A percentile compares a stretch with the other conserved stretches of the same genome.
These are phyloP conservation scores for Trachops cirrhosus DNA, from an alignment of 2,797 vertebrate species.

Conservation along the genomic window DNA sequence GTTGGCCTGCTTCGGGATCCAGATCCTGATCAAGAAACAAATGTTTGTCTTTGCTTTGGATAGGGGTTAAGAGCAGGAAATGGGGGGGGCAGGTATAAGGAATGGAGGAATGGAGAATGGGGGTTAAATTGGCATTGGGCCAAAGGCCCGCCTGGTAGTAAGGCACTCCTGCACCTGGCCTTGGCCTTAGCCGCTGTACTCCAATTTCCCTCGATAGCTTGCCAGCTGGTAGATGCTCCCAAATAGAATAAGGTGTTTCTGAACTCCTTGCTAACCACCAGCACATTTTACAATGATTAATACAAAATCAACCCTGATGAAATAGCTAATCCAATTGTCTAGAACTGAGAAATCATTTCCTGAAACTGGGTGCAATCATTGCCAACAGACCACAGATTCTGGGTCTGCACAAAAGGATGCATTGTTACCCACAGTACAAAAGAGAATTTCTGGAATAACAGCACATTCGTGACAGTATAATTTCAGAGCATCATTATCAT, in stretches of 20 bases:
- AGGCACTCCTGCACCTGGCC: not conserved
- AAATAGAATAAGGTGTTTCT: not conserved
- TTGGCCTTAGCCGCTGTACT: not conserved
- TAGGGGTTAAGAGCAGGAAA: not conserved
- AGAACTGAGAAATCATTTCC: not conserved
- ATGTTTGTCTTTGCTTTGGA: too few relatives aligned
- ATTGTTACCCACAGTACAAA: not conserved
- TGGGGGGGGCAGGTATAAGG: too few relatives aligned
- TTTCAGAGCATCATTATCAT: not conserved
- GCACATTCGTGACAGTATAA: not conserved
- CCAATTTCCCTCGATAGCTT: not conserved
- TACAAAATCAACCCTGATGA: not conserved
- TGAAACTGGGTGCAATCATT: not conserved
- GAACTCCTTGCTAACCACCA: not conserved
- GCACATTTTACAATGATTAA: not conserved
- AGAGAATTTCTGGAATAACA: not conserved
- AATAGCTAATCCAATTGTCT: not conserved
- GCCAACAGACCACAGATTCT: not conserved
- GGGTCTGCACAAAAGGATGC: not conserved
- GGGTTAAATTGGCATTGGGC: not conserved
- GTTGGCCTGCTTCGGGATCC: accelerated
- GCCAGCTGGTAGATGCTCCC: not conserved
- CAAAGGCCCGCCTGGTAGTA: not conserved
- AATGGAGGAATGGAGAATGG: accelerated
- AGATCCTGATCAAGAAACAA: not conserved